Percentiles rank a stretch among this genome's conserved stretches.
phyloP scores from a whole-genome alignment of 1,140 invertebrate species.

The Venustaconcha ellipsiformis region DNA sequence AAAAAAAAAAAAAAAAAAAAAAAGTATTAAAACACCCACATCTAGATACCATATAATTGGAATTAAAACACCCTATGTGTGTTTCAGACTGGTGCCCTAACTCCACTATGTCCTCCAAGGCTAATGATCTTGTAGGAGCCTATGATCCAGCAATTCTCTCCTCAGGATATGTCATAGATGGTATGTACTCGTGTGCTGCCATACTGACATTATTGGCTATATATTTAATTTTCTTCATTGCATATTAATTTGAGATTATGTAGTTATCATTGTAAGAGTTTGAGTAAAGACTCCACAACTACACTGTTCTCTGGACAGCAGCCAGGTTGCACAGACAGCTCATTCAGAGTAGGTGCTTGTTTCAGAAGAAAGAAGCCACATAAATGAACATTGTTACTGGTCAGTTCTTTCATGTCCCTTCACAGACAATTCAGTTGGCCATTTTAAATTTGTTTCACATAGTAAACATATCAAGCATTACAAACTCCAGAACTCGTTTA shows the following conservation, averaged over 20 bases:
- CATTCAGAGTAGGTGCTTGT: too few relatives aligned
- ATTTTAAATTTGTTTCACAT: too few relatives aligned
- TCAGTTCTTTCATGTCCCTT: too few relatives aligned
- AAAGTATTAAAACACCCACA: not conserved
- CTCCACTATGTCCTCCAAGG: constrained; percentile 4
- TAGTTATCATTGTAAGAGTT: not conserved
- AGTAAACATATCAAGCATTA: too few relatives aligned
- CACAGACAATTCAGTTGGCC: too few relatives aligned
- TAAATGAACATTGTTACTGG: too few relatives aligned
- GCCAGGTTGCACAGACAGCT: too few relatives aligned
- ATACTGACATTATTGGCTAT: constrained; percentile 1
- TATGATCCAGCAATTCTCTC: constrained; percentile 89
- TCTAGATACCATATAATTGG: constrained; percentile 1
- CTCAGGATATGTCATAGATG: constrained; percentile 67
- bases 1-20: too few relatives aligned
- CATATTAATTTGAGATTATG: not conserved
- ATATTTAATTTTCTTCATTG: not conserved
- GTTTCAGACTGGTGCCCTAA: constrained; percentile 40
- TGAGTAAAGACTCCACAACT: too few relatives aligned
- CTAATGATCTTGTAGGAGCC: constrained; percentile 78
- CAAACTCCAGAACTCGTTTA: too few relatives aligned
- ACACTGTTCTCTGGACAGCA: too few relatives aligned
- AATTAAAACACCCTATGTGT: constrained; percentile 15
- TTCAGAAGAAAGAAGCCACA: too few relatives aligned
- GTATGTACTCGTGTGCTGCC: constrained; percentile 38